phyloP scores from a whole-genome alignment of 2,888 invertebrate genomes.

The Coleophora deauratella region DNA sequence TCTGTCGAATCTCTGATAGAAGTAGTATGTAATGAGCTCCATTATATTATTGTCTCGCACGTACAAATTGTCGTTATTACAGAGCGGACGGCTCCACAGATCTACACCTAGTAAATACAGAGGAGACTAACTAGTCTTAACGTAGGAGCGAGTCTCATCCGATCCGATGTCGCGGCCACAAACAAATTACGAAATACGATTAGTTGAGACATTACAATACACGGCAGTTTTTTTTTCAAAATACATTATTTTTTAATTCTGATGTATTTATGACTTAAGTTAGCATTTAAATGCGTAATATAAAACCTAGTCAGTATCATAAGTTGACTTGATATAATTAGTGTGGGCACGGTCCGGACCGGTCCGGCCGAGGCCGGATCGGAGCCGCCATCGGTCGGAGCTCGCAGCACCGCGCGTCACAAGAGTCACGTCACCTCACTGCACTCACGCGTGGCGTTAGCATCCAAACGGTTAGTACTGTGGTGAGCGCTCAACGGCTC shows the following conservation, averaged over 20 bases:
- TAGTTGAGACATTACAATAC: too few species aligned
- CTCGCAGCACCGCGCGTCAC: slow-evolving; percentile 3
- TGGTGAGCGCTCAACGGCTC: slow-evolving; percentile 57
- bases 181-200: too few species aligned
- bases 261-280: too few species aligned
- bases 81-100: slow-evolving; percentile 25
- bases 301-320: too few species aligned
- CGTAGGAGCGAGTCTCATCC: neutral
- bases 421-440: slow-evolving; percentile 18
- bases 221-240: too few species aligned
- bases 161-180: too few species aligned
- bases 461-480: slow-evolving; percentile 66
- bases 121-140: slow-evolving; percentile 18
- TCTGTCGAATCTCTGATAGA: slow-evolving; percentile 25
- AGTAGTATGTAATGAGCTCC: slow-evolving; percentile 38
- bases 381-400: slow-evolving; percentile 19
- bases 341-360: too few species aligned
- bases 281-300: too few species aligned
- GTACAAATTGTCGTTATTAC: slow-evolving; percentile 49
- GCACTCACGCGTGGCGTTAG: slow-evolving; percentile 50
- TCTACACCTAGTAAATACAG: slow-evolving; percentile 28
- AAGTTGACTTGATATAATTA: too few species aligned
- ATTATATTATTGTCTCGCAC: slow-evolving; percentile 69
- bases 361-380: slow-evolving; percentile 5
- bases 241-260: too few species aligned